These are phyloP conservation scores for Scaptomyza hsui DNA, from an alignment of 1,140 invertebrate genomes.

Conservation along the genomic window DNA sequence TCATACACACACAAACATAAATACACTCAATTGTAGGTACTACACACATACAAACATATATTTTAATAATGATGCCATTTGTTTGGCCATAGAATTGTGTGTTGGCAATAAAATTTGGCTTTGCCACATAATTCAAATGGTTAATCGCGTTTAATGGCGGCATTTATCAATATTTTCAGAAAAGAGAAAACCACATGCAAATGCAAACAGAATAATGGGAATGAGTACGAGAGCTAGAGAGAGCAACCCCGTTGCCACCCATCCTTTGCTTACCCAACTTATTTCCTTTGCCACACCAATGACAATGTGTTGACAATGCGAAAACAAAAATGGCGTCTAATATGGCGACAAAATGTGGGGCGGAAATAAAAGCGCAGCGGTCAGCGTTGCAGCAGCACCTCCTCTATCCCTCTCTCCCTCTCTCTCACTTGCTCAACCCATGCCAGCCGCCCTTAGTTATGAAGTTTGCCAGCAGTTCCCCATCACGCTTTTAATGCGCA, in stretches of 20 bases:
- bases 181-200: constrained; percentile 54
- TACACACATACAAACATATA: constrained; percentile 64
- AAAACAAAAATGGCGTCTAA: constrained; percentile 77
- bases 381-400: constrained; percentile 50
- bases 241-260: neutral
- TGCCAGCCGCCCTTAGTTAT: constrained; percentile 55
- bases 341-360: constrained; percentile 52
- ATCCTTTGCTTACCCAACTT: neutral
- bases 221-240: neutral
- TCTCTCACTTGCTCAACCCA: neutral
- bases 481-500: constrained; percentile 77
- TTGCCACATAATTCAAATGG: constrained; percentile 82
- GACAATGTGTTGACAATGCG: constrained; percentile 67
- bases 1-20: constrained; percentile 29
- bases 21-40: constrained; percentile 16
- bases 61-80: constrained; percentile 81
- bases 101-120: constrained; percentile 81
- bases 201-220: constrained; percentile 20
- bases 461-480: constrained; percentile 46
- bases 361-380: constrained; percentile 78
- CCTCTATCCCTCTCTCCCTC: neutral
- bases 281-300: constrained; percentile 31
- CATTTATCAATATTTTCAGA: constrained; percentile 77
- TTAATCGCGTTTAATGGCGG: constrained; percentile 82
- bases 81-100: constrained; percentile 77